These are phyloP conservation scores for Glossosoma conforme DNA, from an alignment of 1,140 invertebrate genomes.

Conservation along the genomic window DNA sequence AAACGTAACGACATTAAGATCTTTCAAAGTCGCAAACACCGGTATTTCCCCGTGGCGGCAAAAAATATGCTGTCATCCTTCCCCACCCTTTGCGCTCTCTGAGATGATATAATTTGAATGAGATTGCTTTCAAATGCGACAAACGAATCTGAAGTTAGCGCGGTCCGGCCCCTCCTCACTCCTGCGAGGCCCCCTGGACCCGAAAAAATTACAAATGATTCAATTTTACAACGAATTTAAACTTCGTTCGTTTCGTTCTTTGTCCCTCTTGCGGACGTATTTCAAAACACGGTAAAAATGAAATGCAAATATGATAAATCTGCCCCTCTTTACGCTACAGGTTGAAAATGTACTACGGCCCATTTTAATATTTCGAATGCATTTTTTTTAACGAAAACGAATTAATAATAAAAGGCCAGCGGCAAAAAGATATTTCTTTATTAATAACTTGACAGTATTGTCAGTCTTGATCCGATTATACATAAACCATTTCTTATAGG, in stretches of 20 bases:
- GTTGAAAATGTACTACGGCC: background rate
- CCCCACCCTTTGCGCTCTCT: too few species aligned
- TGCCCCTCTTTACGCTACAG: background rate
- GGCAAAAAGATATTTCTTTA: too few species aligned
- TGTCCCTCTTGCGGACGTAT: background rate
- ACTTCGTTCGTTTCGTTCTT: background rate
- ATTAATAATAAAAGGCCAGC: too few species aligned
- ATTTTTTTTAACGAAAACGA: too few species aligned
- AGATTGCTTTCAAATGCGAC: conserved; percentile 4
- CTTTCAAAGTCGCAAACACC: too few species aligned
- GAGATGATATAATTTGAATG: conserved; percentile 4
- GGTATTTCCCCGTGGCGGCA: too few species aligned
- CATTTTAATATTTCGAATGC: background rate
- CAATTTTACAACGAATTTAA: conserved; percentile 19
- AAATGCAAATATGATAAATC: conserved; percentile 5
- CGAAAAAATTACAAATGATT: conserved; percentile 15
- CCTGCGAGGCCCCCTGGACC: background rate
- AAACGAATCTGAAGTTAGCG: background rate
- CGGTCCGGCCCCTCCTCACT: background rate
- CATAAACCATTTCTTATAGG: too few species aligned
- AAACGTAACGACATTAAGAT: too few species aligned
- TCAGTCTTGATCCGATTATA: too few species aligned
- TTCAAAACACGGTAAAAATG: background rate
- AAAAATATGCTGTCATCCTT: too few species aligned
- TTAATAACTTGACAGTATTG: too few species aligned